Evolutionary conservation across 2,113 vertebrate genomes (phyloP).

Genomic region (Notothenia coriiceps): DNA sequence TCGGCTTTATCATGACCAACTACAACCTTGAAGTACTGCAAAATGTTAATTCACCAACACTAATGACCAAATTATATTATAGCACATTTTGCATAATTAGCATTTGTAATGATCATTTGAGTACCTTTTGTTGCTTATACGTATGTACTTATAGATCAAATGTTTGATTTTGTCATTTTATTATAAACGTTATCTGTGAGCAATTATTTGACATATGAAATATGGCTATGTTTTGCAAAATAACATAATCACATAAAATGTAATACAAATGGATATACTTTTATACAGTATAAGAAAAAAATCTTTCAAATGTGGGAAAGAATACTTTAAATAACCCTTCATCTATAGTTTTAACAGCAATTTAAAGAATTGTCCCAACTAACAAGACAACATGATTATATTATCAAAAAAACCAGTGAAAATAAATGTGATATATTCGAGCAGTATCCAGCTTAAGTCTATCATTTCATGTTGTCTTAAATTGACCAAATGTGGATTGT

Average conservation of each 20-base stretch:
- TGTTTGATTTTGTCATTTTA: not conserved
- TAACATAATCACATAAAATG: not conserved
- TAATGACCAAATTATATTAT: too few species aligned
- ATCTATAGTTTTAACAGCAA: not conserved
- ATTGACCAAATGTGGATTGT: not conserved
- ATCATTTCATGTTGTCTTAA: not conserved
- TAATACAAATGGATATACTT: not conserved
- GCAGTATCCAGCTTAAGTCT: not conserved
- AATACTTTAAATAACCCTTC: not conserved
- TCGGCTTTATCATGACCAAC: too few species aligned
- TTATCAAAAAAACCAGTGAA: not conserved
- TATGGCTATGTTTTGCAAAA: not conserved
- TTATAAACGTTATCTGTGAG: too few species aligned
- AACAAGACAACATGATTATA: not conserved
- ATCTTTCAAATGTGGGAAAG: not conserved
- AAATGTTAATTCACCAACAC: too few species aligned
- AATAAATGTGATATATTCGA: not conserved
- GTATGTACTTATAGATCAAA: not conserved
- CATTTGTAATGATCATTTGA: not conserved
- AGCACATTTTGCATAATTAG: not conserved
- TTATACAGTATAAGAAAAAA: not conserved
- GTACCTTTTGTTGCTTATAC: not conserved
- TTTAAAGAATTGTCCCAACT: not conserved
- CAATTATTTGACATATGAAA: not conserved
- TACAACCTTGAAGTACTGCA: too few species aligned